Conservation (phyloP, 2,888 invertebrate species). For the Eilema caniola region DNA sequence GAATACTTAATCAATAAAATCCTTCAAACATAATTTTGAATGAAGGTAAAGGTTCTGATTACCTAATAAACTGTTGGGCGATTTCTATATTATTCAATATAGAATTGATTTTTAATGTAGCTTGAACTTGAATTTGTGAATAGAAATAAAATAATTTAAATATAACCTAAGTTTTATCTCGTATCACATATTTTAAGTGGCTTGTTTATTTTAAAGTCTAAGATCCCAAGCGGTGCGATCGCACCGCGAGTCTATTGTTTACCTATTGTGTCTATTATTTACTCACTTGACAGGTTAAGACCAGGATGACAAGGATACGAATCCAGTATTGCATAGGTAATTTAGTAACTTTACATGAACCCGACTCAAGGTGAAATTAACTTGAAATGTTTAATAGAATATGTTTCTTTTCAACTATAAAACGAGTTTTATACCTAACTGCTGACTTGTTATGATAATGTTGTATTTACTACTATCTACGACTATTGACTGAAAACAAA, state of each 20-base stretch:
- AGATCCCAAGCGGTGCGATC: too few species aligned
- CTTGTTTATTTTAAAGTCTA: background rate
- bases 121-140: conserved; percentile 5
- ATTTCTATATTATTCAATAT: background rate
- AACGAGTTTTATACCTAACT: background rate
- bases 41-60: conserved; percentile 1
- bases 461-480: too few species aligned
- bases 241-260: too few species aligned
- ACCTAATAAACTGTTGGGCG: background rate
- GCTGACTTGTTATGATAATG: background rate
- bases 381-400: background rate
- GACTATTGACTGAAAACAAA: background rate
- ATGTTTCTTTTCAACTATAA: background rate
- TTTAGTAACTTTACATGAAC: background rate
- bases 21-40: background rate
- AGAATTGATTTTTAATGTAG: background rate
- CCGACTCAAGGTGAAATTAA: background rate
- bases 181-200: conserved; percentile 24
- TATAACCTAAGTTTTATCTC: conserved; percentile 10
- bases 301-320: background rate
- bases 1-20: background rate
- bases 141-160: background rate
- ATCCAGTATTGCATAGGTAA: background rate
- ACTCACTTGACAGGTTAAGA: too few species aligned
- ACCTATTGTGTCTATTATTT: too few species aligned